A percentile compares a stretch with the other conserved stretches of the same genome.
These are phyloP conservation scores for Mohoua ochrocephala DNA, from an alignment of 2,113 vertebrate species.

Conservation along the genomic window DNA sequence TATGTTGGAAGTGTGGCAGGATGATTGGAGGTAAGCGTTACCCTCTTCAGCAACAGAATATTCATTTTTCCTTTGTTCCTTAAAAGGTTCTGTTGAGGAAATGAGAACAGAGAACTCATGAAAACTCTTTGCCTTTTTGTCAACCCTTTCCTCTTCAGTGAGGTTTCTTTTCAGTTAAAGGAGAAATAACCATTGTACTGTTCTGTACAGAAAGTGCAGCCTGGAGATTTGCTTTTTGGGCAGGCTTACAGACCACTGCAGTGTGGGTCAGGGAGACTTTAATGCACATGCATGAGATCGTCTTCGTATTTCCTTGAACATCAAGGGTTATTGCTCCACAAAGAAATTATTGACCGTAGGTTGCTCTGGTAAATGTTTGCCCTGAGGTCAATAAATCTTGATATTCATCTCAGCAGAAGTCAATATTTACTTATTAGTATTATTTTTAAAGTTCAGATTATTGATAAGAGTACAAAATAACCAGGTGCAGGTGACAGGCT, in stretches of 20 bases:
- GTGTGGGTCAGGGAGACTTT: not conserved
- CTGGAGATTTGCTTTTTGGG: not conserved
- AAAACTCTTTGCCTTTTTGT: not conserved
- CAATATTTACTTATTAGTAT: not conserved
- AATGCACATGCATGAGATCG: not conserved
- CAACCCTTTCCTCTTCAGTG: not conserved
- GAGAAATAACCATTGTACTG: not conserved
- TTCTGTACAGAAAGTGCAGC: not conserved
- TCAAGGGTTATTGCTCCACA: not conserved
- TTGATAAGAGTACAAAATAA: not conserved
- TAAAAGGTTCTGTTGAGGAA: not conserved
- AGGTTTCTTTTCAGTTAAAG: not conserved
- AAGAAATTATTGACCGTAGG: not conserved
- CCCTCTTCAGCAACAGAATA: not conserved
- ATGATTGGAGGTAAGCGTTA: not conserved
- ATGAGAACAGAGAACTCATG: not conserved
- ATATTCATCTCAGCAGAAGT: not conserved
- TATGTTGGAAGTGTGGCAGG: not conserved
- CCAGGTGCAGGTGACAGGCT: not conserved
- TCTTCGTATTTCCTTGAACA: fast-evolving
- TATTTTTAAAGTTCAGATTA: not conserved
- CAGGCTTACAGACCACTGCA: not conserved
- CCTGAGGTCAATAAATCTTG: not conserved
- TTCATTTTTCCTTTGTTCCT: not conserved
- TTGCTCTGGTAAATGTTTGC: not conserved